Percentiles rank a stretch among this genome's conserved stretches.
phyloP scores from a whole-genome alignment of 2,888 invertebrate species.

The Scaptomyza parva region DNA sequence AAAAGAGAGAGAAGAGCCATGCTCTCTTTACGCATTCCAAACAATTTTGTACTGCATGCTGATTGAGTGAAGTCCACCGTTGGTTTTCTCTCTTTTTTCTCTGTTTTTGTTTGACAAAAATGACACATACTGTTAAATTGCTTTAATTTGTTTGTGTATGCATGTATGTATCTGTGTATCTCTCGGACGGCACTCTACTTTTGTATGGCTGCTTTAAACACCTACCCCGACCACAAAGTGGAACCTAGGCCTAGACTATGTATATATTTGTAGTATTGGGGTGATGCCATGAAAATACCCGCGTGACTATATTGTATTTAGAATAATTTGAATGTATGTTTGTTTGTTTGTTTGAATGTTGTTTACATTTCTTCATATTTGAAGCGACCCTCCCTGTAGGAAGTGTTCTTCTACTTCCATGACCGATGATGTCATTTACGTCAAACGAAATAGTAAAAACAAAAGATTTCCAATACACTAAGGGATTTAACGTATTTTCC shows the following conservation, averaged over 20 bases:
- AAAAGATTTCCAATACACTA: background rate
- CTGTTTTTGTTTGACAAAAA: conserved; percentile 59
- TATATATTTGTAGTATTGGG: conserved; percentile 49
- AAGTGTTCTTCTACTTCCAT: conserved; percentile 27
- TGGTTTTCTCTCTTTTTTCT: conserved; percentile 24
- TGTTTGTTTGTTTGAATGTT: background rate
- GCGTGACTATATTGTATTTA: conserved; percentile 50
- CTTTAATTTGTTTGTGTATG: conserved; percentile 38
- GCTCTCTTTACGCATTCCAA: conserved; percentile 57
- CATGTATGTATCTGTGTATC: conserved; percentile 21
- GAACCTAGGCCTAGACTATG: conserved; percentile 48
- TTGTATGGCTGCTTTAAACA: conserved; percentile 70
- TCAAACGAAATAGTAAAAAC: conserved; percentile 16
- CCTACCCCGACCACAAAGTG: conserved; percentile 20
- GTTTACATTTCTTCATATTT: conserved; percentile 3
- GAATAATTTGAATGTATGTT: background rate
- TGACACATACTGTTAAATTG: conserved; percentile 76
- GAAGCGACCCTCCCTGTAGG: conserved; percentile 25
- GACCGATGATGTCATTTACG: conserved; percentile 52
- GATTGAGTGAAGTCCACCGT: conserved; percentile 1
- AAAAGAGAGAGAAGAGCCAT: conserved; percentile 14
- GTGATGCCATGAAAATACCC: conserved; percentile 30
- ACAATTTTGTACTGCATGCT: conserved; percentile 38
- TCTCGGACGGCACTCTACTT: conserved; percentile 21
- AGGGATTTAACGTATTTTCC: no score